Conservation (phyloP, 53 echinoderm and acorn worm species). For the Stichopus horrens region DNA sequence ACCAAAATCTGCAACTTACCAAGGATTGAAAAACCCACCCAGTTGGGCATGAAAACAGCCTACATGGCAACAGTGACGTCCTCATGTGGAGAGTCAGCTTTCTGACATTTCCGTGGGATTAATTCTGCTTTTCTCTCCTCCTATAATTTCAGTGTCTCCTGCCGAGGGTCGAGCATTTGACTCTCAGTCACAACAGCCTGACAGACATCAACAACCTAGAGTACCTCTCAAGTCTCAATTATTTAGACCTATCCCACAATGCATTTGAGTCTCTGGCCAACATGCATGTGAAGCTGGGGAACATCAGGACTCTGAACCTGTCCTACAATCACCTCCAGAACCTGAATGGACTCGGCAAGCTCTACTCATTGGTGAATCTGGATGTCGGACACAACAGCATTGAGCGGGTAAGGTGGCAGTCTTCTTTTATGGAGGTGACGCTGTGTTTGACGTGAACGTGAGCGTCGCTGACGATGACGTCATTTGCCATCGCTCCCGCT, state of each 20-base stretch:
- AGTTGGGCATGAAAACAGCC: too few species aligned
- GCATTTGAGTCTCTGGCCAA: slow-evolving; percentile 66
- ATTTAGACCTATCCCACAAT: slow-evolving; percentile 89
- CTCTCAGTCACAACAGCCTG: slow-evolving; percentile 81
- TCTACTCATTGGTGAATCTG: slow-evolving; percentile 89
- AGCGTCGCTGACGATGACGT: background rate
- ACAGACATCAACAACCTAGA: slow-evolving; percentile 69
- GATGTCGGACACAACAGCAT: slow-evolving; percentile 88
- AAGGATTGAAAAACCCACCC: too few species aligned
- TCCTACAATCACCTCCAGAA: slow-evolving; percentile 74
- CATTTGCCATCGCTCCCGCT: too few species aligned
- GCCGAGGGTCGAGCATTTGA: slow-evolving; percentile 70
- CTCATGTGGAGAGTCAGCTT: too few species aligned
- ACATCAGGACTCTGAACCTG: slow-evolving; percentile 78
- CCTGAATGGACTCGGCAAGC: slow-evolving; percentile 75
- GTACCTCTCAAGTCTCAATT: slow-evolving; percentile 74
- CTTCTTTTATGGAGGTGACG: background rate
- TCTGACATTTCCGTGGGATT: too few species aligned
- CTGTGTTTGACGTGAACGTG: background rate
- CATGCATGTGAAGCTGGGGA: slow-evolving; percentile 83
- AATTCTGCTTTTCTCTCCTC: too few species aligned
- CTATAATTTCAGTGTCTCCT: slow-evolving; percentile 66
- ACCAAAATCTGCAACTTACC: too few species aligned
- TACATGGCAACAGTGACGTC: too few species aligned
- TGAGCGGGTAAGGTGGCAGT: slow-evolving; percentile 65